Percentiles rank a stretch among this genome's conserved stretches.
phyloP scores from a whole-genome alignment of 37 sponge, comb jelly and placozoan species.

The Lycopodina hypogea region DNA sequence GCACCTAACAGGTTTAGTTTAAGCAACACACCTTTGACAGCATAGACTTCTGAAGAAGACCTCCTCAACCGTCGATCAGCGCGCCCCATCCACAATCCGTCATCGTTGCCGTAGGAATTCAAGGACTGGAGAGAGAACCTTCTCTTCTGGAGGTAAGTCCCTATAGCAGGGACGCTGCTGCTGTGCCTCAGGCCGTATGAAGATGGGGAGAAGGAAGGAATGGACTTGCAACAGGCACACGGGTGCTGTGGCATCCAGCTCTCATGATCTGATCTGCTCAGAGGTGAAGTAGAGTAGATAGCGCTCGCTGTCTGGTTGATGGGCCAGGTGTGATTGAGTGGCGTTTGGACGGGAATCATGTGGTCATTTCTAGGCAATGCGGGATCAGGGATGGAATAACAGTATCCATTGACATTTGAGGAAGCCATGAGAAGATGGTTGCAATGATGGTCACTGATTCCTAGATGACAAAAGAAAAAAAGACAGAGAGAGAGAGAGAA shows the following conservation, averaged over 20 bases:
- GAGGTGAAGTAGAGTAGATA: not conserved
- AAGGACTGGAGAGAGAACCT: not conserved
- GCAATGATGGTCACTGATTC: not conserved
- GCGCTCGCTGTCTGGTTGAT: not conserved
- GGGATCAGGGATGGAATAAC: not conserved
- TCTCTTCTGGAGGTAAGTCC: not conserved
- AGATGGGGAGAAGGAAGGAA: too few species aligned
- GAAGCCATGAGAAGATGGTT: not conserved
- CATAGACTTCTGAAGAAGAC: constrained; percentile 2
- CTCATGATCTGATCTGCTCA: not conserved
- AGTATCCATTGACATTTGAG: not conserved
- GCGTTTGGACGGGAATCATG: not conserved
- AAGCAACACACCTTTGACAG: constrained; percentile 8
- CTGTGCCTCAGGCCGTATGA: not conserved
- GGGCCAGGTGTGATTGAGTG: not conserved
- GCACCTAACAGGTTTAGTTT: too few species aligned
- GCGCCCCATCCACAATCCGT: not conserved
- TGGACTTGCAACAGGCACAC: not conserved
- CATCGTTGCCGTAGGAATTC: not conserved
- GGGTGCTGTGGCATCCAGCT: not conserved
- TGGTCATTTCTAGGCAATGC: not conserved
- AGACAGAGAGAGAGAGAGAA: not conserved
- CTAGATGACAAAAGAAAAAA: not conserved
- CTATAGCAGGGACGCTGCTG: constrained; percentile 4
- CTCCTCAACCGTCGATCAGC: not conserved